phyloP scores from a whole-genome alignment of 2,888 invertebrate genomes.

The Lithophane ornitopus region DNA sequence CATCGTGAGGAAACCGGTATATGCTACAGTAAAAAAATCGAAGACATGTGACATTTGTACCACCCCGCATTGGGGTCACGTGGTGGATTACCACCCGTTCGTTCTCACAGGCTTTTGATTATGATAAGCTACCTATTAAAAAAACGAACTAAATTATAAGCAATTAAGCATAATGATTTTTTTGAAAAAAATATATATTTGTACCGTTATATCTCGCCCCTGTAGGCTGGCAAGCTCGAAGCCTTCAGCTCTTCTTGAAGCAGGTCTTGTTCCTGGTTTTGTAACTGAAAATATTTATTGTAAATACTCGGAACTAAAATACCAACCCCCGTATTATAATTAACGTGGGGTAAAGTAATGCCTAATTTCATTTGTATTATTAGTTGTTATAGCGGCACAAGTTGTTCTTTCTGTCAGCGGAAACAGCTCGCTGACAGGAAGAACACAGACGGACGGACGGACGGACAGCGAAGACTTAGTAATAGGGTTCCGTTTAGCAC shows the following conservation, averaged over 20 bases:
- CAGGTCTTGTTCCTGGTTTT: not conserved
- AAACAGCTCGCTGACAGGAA: no score
- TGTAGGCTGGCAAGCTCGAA: not conserved
- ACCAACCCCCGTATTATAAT: not conserved
- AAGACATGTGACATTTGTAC: not conserved
- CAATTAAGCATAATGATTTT: not conserved
- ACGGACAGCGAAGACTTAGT: no score
- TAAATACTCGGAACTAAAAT: not conserved
- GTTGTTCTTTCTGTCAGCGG: no score
- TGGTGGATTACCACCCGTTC: not conserved
- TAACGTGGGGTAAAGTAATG: not conserved
- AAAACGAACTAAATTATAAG: not conserved
- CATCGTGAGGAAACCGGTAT: not conserved
- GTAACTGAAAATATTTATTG: constrained; percentile 13
- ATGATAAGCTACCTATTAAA: not conserved
- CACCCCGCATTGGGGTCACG: not conserved
- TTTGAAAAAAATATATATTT: not conserved
- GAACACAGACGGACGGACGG: no score
- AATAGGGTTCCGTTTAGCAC: not conserved
- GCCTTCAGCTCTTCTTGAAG: not conserved
- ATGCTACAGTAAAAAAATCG: not conserved
- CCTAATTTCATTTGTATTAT: not conserved
- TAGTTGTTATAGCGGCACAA: not conserved
- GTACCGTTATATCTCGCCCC: constrained; percentile 14
- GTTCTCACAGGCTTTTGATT: not conserved